Evolutionary conservation across 1,140 invertebrate species (phyloP).

Genomic region (Paraescarpia echinospica): DNA sequence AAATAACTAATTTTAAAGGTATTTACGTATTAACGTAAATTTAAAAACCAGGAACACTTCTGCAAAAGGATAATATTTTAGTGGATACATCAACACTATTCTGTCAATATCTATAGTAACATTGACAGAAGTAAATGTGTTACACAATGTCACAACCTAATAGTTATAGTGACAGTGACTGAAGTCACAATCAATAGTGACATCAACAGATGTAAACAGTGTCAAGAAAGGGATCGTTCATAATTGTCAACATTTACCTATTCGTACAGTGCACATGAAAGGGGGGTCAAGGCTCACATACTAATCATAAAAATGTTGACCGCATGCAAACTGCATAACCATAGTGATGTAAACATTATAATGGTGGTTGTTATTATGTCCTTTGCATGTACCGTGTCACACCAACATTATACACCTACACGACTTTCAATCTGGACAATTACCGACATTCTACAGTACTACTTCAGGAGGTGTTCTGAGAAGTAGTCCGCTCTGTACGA

Average conservation of each 20-base stretch:
- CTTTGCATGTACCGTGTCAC: not conserved
- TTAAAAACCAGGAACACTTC: not conserved
- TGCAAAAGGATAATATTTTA: not conserved
- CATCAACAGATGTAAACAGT: too few species aligned
- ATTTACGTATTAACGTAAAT: not conserved
- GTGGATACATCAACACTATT: not conserved
- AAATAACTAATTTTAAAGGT: not conserved
- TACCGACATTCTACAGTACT: not conserved
- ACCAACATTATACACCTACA: not conserved
- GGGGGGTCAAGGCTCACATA: too few species aligned
- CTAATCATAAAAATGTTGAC: too few species aligned
- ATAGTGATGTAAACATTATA: too few species aligned
- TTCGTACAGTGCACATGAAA: too few species aligned
- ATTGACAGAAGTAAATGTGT: not conserved
- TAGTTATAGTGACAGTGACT: too few species aligned
- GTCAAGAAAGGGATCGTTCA: too few species aligned
- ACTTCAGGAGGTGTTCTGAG: not conserved
- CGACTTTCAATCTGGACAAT: not conserved
- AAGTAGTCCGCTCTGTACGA: not conserved
- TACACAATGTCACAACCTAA: not conserved
- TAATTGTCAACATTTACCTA: too few species aligned
- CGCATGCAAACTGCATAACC: too few species aligned
- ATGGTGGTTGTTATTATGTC: too few species aligned
- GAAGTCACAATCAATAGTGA: not conserved
- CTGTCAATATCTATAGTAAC: not conserved